A percentile compares a stretch with the other conserved stretches of the same genome.
These are phyloP conservation scores for Drosophila fungiperda DNA, from an alignment of 2,888 invertebrate genomes.

Conservation along the genomic window DNA sequence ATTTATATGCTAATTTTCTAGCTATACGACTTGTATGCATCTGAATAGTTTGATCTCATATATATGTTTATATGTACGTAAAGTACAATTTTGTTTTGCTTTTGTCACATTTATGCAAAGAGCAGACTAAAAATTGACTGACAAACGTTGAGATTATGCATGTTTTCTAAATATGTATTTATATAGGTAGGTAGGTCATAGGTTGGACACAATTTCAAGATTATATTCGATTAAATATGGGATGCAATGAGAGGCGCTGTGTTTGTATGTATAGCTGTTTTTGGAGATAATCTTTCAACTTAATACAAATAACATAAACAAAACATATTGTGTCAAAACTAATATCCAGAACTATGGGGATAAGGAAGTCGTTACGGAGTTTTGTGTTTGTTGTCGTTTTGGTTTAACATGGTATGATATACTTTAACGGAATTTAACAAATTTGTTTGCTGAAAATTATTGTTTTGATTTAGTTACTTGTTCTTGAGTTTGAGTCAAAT, in stretches of 20 bases:
- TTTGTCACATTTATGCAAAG: constrained; percentile 29
- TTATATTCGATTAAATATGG: constrained; percentile 47
- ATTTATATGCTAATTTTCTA: constrained; percentile 48
- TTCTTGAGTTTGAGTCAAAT: constrained; percentile 63
- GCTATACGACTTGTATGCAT: constrained; percentile 29
- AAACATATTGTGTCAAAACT: constrained; percentile 35
- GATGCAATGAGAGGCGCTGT: constrained; percentile 29
- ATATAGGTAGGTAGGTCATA: constrained; percentile 46
- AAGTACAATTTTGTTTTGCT: constrained; percentile 44
- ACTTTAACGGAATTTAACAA: constrained; percentile 54
- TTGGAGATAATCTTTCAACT: constrained; percentile 45
- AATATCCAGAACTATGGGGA: constrained; percentile 37
- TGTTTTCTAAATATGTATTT: constrained; percentile 35
- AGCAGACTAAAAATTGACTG: constrained; percentile 37
- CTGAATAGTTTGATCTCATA: constrained; percentile 28
- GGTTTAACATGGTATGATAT: constrained; percentile 51
- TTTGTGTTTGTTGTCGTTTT: constrained; percentile 31
- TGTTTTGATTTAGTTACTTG: constrained; percentile 41
- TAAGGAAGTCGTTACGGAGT: constrained; percentile 36
- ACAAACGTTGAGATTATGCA: constrained; percentile 43
- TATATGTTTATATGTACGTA: constrained; percentile 29
- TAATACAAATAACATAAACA: constrained; percentile 22
- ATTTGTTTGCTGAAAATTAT: constrained; percentile 58
- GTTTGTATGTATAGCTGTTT: constrained; percentile 18
- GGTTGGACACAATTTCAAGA: constrained; percentile 48